Conservation (phyloP, 35 echinoderm and acorn worm species). For the Strongylocentrotus purpuratus region DNA sequence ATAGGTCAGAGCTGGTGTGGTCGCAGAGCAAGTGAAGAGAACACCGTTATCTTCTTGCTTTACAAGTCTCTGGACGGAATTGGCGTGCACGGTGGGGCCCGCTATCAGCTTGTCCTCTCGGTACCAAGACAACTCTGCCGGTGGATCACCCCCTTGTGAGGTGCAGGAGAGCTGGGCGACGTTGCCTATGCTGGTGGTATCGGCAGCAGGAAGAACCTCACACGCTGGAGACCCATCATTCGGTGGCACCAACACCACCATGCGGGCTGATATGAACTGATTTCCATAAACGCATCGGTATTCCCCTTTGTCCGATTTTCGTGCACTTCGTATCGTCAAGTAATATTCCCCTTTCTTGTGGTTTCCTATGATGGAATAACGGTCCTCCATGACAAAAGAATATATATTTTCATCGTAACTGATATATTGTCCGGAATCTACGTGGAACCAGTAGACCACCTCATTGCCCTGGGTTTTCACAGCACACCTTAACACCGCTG, state of each 20-base stretch:
- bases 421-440: conserved; percentile 41
- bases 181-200: not conserved
- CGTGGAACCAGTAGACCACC: conserved; percentile 66
- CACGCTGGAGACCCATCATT: conserved; percentile 52
- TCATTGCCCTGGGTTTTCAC: conserved; percentile 14
- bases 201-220: conserved; percentile 34
- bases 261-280: conserved; percentile 50
- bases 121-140: conserved; percentile 62
- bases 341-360: conserved; percentile 61
- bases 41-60: conserved; percentile 61
- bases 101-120: conserved; percentile 38
- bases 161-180: conserved; percentile 41
- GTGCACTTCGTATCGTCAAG: conserved; percentile 52
- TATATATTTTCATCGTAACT: conserved; percentile 52
- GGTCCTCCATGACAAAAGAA: conserved; percentile 28
- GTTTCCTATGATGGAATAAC: conserved; percentile 61
- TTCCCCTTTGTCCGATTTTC: conserved; percentile 54
- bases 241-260: conserved; percentile 50
- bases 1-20: conserved; percentile 48
- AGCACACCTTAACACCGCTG: conserved; percentile 60
- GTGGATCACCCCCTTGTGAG: conserved; percentile 58
- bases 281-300: conserved; percentile 57
- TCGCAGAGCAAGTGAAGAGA: conserved; percentile 42
- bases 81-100: not conserved
- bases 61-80: conserved; percentile 46